A percentile compares a stretch with the other conserved stretches of the same genome.
These are phyloP conservation scores for Pontoporia blainvillei DNA, from an alignment of 2,113 vertebrate genomes.

Conservation along the genomic window DNA sequence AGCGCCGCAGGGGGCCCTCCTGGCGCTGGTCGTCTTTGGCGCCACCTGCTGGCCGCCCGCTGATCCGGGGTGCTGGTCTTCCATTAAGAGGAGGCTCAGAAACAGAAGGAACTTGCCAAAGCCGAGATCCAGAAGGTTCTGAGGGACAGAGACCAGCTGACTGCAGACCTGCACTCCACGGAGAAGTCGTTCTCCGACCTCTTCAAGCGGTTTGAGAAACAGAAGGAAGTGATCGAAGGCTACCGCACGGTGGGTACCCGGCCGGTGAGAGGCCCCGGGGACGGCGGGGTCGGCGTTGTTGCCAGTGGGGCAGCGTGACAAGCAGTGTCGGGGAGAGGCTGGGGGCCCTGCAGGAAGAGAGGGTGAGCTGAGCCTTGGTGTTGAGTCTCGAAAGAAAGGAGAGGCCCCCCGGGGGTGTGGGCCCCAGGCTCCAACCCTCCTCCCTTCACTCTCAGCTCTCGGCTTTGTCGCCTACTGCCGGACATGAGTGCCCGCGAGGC, in stretches of 20 bases:
- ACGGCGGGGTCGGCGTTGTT: fast-evolving
- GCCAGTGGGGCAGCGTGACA: too few relatives aligned
- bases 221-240: slow-evolving; percentile 89
- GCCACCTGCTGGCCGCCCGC: fast-evolving
- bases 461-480: not conserved
- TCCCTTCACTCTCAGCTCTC: not conserved
- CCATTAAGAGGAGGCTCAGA: slow-evolving; percentile 79
- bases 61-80: fast-evolving
- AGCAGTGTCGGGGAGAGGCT: not conserved
- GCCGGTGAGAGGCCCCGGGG: not conserved
- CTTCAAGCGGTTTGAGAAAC: slow-evolving; percentile 92
- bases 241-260: slow-evolving; percentile 75
- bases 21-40: too few relatives aligned
- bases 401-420: not conserved
- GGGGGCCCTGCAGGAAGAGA: not conserved
- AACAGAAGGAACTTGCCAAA: slow-evolving; percentile 81
- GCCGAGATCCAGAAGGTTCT: slow-evolving; percentile 79
- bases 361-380: not conserved
- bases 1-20: fast-evolving
- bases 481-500: fast-evolving
- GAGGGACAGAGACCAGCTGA: slow-evolving; percentile 88
- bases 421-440: not conserved
- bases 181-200: slow-evolving; percentile 92
- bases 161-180: slow-evolving; percentile 85
- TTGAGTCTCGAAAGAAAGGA: not conserved